These are phyloP conservation scores for Mercenaria mercenaria DNA, from an alignment of 1,140 invertebrate species.

Conservation along the genomic window DNA sequence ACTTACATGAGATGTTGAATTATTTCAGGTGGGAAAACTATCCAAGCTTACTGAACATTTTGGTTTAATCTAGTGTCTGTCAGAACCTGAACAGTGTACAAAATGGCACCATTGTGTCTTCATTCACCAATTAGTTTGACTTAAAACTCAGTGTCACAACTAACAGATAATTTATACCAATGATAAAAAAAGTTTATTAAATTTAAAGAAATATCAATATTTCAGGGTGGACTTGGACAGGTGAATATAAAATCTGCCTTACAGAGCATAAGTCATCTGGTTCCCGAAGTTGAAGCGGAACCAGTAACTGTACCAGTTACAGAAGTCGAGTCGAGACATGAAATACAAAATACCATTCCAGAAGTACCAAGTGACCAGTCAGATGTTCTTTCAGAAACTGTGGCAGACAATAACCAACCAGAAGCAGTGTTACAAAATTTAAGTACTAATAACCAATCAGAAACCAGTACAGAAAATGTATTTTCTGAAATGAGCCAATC, in stretches of 20 bases:
- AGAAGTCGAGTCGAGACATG: not conserved
- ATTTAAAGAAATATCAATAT: too few species aligned
- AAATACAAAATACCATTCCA: not conserved
- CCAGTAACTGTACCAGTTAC: not conserved
- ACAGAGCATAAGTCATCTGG: slow-evolving; percentile 70
- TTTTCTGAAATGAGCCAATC: not conserved
- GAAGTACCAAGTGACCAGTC: not conserved
- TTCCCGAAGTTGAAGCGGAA: slow-evolving; percentile 69
- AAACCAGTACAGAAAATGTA: not conserved
- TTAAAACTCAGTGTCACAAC: too few species aligned
- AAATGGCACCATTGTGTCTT: too few species aligned
- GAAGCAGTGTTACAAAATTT: not conserved
- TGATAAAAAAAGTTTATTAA: too few species aligned
- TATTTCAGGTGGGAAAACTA: too few species aligned
- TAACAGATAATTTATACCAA: too few species aligned
- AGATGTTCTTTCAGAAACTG: not conserved
- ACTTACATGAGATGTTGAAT: too few species aligned
- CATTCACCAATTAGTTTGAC: too few species aligned
- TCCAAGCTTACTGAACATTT: too few species aligned
- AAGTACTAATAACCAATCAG: not conserved
- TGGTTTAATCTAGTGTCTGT: too few species aligned
- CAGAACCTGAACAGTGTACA: too few species aligned
- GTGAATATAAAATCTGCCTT: slow-evolving; percentile 74
- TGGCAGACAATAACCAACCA: not conserved
- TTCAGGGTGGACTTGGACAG: slow-evolving; percentile 76